Percentiles rank a stretch among this genome's conserved stretches.
These are phyloP conservation scores for Grammomys dolichurus DNA, from an alignment of 2,113 vertebrate genomes.

Conservation along the genomic window DNA sequence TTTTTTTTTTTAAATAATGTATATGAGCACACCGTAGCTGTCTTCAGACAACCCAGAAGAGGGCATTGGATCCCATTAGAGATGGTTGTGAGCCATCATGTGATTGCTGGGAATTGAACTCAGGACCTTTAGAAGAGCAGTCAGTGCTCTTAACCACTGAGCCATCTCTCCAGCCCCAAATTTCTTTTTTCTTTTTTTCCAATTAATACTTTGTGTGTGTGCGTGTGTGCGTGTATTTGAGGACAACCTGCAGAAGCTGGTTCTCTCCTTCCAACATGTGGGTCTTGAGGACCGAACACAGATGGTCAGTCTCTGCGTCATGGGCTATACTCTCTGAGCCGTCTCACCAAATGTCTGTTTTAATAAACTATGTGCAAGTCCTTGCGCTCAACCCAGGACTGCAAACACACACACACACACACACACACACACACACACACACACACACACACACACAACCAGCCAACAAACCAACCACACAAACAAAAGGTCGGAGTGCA, in stretches of 20 bases:
- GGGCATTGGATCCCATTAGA: too few relatives aligned
- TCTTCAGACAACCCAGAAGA: too few relatives aligned
- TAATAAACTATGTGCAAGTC: not conserved
- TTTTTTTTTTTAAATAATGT: too few relatives aligned
- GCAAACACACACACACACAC: not conserved
- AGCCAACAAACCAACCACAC: not conserved
- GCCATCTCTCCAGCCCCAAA: too few relatives aligned
- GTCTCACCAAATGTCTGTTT: not conserved
- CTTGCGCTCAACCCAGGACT: not conserved
- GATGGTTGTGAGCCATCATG: too few relatives aligned
- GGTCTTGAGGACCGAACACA: not conserved
- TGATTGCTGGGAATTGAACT: too few relatives aligned
- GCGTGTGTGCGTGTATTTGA: too few relatives aligned
- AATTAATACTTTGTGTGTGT: not conserved
- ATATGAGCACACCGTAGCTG: too few relatives aligned
- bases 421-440: not conserved
- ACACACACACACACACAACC: not conserved
- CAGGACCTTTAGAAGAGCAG: too few relatives aligned
- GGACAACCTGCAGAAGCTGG: not conserved
- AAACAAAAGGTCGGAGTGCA: not conserved
- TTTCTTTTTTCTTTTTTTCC: too few relatives aligned
- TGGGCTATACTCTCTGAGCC: too few relatives aligned
- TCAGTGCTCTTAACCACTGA: too few relatives aligned
- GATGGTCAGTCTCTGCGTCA: not conserved
- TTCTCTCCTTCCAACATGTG: not conserved